phyloP scores from a whole-genome alignment of 2,113 vertebrate species.

The Rhabdornis inornatus region DNA sequence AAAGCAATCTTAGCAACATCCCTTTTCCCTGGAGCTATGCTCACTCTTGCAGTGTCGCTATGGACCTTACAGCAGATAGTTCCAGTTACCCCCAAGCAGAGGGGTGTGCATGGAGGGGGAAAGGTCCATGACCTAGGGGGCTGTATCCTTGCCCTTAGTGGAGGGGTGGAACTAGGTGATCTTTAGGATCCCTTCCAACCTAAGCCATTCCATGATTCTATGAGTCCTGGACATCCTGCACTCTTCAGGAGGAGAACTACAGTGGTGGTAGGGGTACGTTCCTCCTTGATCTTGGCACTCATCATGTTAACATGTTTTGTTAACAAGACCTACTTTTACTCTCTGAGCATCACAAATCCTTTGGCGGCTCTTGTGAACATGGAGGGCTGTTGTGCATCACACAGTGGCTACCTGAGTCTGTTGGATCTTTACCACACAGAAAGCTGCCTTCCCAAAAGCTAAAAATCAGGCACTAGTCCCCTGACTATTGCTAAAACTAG shows the following conservation, averaged over 20 bases:
- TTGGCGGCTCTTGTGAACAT: background rate
- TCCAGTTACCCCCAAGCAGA: background rate
- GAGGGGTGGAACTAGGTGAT: background rate
- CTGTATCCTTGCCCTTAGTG: background rate
- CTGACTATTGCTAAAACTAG: background rate
- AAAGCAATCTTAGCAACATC: background rate
- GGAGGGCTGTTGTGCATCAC: background rate
- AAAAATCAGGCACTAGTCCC: background rate
- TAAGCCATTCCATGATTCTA: background rate
- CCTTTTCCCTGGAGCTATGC: background rate
- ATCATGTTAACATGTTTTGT: background rate
- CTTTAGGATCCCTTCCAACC: background rate
- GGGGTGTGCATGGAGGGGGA: rapidly evolving
- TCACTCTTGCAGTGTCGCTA: background rate
- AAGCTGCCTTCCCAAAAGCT: background rate
- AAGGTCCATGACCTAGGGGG: background rate
- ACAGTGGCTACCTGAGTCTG: background rate
- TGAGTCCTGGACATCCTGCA: background rate
- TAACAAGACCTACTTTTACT: background rate
- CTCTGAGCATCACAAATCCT: background rate
- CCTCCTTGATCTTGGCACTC: background rate
- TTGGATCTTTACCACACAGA: background rate
- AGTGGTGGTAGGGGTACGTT: rapidly evolving
- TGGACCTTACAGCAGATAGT: background rate
- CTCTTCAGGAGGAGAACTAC: background rate